These are phyloP conservation scores for Eurystomus glaucurus DNA, from an alignment of 2,797 vertebrate species.

Conservation along the genomic window DNA sequence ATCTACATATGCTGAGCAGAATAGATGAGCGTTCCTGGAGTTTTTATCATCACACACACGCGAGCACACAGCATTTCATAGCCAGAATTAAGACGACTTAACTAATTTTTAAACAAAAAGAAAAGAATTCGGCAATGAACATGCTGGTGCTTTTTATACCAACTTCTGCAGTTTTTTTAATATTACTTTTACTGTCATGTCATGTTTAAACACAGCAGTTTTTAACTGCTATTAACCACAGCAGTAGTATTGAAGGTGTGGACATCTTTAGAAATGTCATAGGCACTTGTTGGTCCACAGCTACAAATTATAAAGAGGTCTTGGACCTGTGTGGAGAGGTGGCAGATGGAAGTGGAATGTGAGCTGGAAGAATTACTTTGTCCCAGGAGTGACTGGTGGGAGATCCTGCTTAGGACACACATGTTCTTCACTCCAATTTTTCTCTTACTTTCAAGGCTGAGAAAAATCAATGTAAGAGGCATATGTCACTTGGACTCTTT, in stretches of 20 bases:
- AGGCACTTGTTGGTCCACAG: fast-evolving
- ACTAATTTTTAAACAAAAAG: not conserved
- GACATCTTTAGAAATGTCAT: not conserved
- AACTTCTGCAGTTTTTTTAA: not conserved
- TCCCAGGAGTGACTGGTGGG: not conserved
- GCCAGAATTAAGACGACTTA: not conserved
- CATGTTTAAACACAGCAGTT: not conserved
- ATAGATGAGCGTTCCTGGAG: not conserved
- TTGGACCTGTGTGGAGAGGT: not conserved
- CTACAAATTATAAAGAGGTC: not conserved
- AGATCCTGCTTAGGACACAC: not conserved
- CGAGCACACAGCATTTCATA: not conserved
- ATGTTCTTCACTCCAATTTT: not conserved
- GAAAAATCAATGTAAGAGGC: not conserved
- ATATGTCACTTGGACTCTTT: not conserved
- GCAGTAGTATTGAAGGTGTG: fast-evolving
- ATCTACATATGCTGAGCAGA: fast-evolving
- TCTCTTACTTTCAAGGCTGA: not conserved
- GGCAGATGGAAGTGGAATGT: not conserved
- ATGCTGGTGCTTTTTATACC: not conserved
- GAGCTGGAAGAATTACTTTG: not conserved
- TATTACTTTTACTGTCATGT: not conserved
- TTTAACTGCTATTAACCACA: not conserved
- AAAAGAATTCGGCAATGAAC: not conserved
- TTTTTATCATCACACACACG: not conserved